A percentile compares a stretch with the other conserved stretches of the same genome.
Conservation (phyloP, 23 tunicate species). For the Ascidia mentula region DNA sequence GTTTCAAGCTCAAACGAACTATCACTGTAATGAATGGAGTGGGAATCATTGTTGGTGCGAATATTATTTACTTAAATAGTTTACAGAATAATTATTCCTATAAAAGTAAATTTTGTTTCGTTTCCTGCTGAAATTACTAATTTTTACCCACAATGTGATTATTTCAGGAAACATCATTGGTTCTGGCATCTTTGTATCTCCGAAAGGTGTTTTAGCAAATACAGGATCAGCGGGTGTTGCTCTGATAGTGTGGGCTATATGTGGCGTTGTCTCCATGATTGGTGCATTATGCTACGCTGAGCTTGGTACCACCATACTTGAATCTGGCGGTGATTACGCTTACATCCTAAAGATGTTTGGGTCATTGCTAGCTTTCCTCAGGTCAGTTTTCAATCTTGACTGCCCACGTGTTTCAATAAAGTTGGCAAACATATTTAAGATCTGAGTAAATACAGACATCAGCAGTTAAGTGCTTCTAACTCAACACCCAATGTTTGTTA, state of each 20-base stretch:
- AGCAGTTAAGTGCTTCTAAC: too few relatives aligned
- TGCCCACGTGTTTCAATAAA: not conserved
- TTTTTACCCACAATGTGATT: not conserved
- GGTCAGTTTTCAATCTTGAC: slow-evolving; percentile 55
- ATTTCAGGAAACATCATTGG: slow-evolving; percentile 96
- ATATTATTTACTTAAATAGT: not conserved
- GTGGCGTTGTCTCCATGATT: slow-evolving; percentile 83
- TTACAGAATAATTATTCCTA: too few relatives aligned
- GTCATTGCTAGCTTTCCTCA: slow-evolving; percentile 81
- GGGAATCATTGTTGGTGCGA: slow-evolving; percentile 91
- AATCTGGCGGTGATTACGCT: slow-evolving; percentile 95
- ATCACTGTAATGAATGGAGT: slow-evolving; percentile 95
- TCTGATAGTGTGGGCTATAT: slow-evolving; percentile 93
- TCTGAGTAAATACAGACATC: not conserved
- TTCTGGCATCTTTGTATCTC: slow-evolving; percentile 98
- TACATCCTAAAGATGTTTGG: slow-evolving; percentile 94
- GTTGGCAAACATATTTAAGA: not conserved
- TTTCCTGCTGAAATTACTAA: too few relatives aligned
- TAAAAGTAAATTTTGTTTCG: too few relatives aligned
- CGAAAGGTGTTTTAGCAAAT: slow-evolving; percentile 85
- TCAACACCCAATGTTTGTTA: not conserved
- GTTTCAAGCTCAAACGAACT: slow-evolving; percentile 68
- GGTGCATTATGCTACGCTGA: slow-evolving; percentile 97
- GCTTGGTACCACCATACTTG: slow-evolving; percentile 85
- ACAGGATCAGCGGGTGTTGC: slow-evolving; percentile 92